phyloP scores from a whole-genome alignment of 2,113 vertebrate genomes.

The Cyrtonyx montezumae region DNA sequence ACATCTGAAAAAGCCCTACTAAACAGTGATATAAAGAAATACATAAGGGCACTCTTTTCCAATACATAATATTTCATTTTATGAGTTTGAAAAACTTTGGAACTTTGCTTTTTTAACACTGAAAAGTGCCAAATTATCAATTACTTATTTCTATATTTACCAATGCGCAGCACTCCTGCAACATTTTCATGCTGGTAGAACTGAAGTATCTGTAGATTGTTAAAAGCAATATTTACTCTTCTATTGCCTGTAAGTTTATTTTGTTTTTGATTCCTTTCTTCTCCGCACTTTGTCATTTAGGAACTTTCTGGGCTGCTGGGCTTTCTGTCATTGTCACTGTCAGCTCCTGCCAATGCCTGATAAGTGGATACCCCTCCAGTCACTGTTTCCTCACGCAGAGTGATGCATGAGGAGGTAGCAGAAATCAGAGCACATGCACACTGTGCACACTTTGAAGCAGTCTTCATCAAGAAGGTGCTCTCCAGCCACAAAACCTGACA shows the following conservation, averaged over 20 bases:
- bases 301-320: not conserved
- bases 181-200: not conserved
- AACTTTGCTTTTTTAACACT: not conserved
- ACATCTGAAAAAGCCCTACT: not conserved
- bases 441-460: not conserved
- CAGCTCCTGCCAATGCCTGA: not conserved
- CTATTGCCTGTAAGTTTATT: not conserved
- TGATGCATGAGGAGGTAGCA: not conserved
- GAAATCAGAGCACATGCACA: not conserved
- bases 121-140: not conserved
- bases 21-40: not conserved
- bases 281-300: not conserved
- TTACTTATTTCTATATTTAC: not conserved
- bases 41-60: not conserved
- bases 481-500: not conserved
- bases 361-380: not conserved
- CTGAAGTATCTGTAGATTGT: not conserved
- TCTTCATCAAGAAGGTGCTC: not conserved
- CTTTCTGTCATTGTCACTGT: not conserved
- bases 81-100: not conserved
- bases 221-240: not conserved
- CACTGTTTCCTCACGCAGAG: not conserved
- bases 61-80: not conserved
- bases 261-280: not conserved
- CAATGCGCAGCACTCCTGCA: not conserved